phyloP scores from a whole-genome alignment of 1,140 invertebrate species.

The Drosophila repleta region DNA sequence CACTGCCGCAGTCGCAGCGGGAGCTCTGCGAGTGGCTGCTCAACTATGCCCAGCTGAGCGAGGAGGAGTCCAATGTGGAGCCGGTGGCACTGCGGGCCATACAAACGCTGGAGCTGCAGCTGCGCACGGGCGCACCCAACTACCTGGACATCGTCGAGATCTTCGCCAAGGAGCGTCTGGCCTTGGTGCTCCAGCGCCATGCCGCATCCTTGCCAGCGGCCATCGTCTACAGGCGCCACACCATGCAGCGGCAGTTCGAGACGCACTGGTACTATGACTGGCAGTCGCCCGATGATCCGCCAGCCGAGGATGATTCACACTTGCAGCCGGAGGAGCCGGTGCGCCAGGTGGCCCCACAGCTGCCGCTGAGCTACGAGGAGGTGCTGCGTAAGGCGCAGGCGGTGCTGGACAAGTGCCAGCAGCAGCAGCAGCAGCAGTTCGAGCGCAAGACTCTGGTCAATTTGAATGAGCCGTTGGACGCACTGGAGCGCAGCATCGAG shows the following conservation, averaged over 20 bases:
- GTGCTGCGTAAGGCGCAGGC: slow-evolving; percentile 42
- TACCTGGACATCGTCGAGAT: slow-evolving; percentile 57
- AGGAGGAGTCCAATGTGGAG: slow-evolving; percentile 41
- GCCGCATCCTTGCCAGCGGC: not conserved
- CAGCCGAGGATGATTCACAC: too few species aligned
- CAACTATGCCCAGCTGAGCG: slow-evolving; percentile 50
- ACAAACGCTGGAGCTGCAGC: slow-evolving; percentile 34
- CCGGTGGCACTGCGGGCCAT: slow-evolving; percentile 44
- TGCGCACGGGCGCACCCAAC: slow-evolving; percentile 9
- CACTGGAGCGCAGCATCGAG: not conserved
- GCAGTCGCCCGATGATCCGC: not conserved
- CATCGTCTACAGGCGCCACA: slow-evolving; percentile 39
- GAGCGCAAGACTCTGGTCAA: slow-evolving; percentile 35
- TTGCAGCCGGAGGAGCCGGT: not conserved
- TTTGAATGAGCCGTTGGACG: slow-evolving; percentile 17
- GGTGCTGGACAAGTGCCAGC: slow-evolving; percentile 12
- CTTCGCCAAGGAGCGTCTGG: slow-evolving; percentile 46
- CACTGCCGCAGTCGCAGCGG: not conserved
- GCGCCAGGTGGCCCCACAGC: too few species aligned
- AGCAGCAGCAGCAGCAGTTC: not conserved
- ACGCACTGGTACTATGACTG: slow-evolving; percentile 56
- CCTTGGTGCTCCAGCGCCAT: slow-evolving; percentile 4
- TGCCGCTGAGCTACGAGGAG: slow-evolving; percentile 17
- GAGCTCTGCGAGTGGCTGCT: slow-evolving; percentile 59
- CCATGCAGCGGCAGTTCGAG: slow-evolving; percentile 22